Evolutionary conservation across 2,113 vertebrate genomes (phyloP), one percentile per base, ranked within the genome.

Genomic region (Gambusia holbrooki): DNA sequence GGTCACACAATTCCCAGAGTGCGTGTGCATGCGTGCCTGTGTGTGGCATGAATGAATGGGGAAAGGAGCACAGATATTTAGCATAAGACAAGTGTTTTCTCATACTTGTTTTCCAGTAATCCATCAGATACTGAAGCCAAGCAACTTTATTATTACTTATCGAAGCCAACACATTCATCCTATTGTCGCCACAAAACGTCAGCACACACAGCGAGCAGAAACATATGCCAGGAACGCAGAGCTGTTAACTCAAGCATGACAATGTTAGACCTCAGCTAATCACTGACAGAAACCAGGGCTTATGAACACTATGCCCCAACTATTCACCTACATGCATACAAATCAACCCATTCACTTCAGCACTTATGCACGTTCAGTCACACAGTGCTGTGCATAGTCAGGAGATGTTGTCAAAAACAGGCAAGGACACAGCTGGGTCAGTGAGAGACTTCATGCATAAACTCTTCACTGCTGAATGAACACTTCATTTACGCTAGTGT

Each of bases 41-140:
- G 64, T 60, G 27, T 42, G 12, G 28, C 54, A 73, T 64, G 22
- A 69, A 75, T 25, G 30, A 8, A 71, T 27, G 15, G 15, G 17
- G 25, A 58, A 9, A 30, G 27, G 62, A 14, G 54, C n/a, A 19
- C 37, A 42, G 40, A 42, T 42, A 69, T 65, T 77, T 73, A 74
- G 78, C n/a, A 76, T 40, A 12, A 28, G 28, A 0, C 40, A 7
- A 12, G 51, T 85, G 63, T 66, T 67, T 54, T 54, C 77, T 1
- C 79, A 51, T 62, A 45, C 66, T 48, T 74, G 75, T 85, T 74
- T 68, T 80, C 67, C 61, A 74, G 73, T 74, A 77, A 85, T 79
- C 35, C 66, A 77, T 76, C 73, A 65, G 64, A 76, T 61, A 42
- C 72, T n/a, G 35, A 69, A 73, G 73, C 73, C 73, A 83, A 83